Percentiles rank a stretch among this genome's conserved stretches.
Evolutionary conservation across 2,888 invertebrate genomes (phyloP).

Genomic region (Agrotis puta): DNA sequence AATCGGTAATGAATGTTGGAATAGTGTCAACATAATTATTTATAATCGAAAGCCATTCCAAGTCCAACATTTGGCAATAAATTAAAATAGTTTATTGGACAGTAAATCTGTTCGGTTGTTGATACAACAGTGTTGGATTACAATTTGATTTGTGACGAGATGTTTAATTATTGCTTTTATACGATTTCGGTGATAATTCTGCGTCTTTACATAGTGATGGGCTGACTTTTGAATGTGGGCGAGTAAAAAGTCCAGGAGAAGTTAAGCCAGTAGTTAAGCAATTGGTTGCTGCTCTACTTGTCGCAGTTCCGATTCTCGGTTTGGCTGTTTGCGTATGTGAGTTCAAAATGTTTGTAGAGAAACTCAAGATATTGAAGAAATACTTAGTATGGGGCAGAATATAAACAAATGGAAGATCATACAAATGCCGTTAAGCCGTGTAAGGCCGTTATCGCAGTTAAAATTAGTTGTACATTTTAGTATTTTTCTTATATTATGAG

Average conservation of each 20-base stretch:
- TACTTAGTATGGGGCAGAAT: too few species aligned
- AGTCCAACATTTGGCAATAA: constrained; percentile 74
- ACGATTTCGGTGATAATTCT: constrained; percentile 42
- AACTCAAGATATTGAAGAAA: too few species aligned
- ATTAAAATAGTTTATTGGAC: constrained; percentile 72
- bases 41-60: constrained; percentile 71
- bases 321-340: too few species aligned
- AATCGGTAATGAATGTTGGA: constrained; percentile 58
- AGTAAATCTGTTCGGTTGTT: constrained; percentile 77
- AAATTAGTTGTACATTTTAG: too few species aligned
- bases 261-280: too few species aligned
- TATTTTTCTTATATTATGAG: too few species aligned
- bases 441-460: too few species aligned
- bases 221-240: constrained; percentile 3
- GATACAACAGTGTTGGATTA: constrained; percentile 76
- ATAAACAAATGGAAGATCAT: too few species aligned
- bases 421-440: too few species aligned
- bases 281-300: too few species aligned
- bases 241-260: not conserved
- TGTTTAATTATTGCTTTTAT: constrained; percentile 58
- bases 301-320: too few species aligned
- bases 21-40: constrained; percentile 71
- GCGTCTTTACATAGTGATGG: constrained; percentile 43
- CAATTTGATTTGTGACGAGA: constrained; percentile 71
- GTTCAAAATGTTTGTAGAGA: too few species aligned